Conservation (phyloP, 2,113 vertebrate genomes). For the Alectura lathami region DNA sequence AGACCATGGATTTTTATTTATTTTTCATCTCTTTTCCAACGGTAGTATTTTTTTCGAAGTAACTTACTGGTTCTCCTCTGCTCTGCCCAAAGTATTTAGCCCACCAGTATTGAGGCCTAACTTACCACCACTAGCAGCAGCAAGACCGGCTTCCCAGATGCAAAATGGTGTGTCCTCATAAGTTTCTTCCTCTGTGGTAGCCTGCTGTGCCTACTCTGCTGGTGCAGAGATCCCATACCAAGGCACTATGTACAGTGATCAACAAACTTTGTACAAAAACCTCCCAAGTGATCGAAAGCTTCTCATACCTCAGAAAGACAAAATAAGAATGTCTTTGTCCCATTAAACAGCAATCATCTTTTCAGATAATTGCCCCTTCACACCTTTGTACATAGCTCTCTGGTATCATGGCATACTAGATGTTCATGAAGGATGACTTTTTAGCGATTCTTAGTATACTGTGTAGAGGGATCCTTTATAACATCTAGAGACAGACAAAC, state of each 20-base stretch:
- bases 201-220: background rate
- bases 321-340: background rate
- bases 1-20: background rate
- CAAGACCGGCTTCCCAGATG: background rate
- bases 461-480: background rate
- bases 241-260: rapidly evolving
- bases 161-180: background rate
- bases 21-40: background rate
- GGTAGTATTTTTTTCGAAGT: background rate
- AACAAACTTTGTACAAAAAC: background rate
- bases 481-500: background rate
- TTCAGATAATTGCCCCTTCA: background rate
- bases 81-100: background rate
- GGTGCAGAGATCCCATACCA: rapidly evolving
- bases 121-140: background rate
- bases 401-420: too few species aligned
- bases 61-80: rapidly evolving
- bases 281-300: background rate
- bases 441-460: background rate
- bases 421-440: background rate
- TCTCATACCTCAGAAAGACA: rapidly evolving
- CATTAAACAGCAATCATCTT: background rate
- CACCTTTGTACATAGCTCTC: background rate
- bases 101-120: background rate
- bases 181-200: background rate